phyloP scores from a whole-genome alignment of 2,797 vertebrate genomes.

The Pipistrellus pipistrellus region DNA sequence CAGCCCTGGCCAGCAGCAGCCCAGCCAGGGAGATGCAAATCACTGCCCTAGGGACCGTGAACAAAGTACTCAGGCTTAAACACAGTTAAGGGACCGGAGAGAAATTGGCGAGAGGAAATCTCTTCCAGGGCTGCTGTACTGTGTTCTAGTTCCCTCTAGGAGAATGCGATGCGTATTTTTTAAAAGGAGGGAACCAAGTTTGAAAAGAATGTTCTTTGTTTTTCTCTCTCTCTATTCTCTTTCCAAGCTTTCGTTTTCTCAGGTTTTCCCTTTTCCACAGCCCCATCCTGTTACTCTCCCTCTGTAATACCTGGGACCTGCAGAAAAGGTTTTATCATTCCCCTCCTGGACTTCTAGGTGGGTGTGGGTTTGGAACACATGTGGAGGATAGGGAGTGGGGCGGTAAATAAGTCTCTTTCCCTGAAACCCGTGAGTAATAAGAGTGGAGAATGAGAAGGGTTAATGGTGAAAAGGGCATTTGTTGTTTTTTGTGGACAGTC shows the following conservation, averaged over 20 bases:
- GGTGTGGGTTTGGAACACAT: neutral
- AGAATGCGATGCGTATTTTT: neutral
- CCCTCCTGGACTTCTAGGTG: neutral
- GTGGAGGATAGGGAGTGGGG: neutral
- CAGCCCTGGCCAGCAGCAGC: constrained; percentile 60
- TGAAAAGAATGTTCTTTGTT: constrained; percentile 39
- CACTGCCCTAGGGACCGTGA: constrained; percentile 85
- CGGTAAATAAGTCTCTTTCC: neutral
- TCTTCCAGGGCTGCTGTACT: constrained; percentile 9
- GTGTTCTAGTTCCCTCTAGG: neutral
- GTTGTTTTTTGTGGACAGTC: too few relatives aligned
- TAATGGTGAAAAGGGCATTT: neutral
- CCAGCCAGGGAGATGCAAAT: constrained; percentile 82
- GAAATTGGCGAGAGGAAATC: constrained; percentile 83
- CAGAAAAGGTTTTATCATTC: neutral
- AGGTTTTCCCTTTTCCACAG: neutral
- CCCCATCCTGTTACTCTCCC: neutral
- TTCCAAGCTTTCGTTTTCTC: constrained; percentile 48
- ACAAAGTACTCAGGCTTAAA: constrained; percentile 85
- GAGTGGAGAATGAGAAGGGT: neutral
- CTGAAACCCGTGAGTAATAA: neutral
- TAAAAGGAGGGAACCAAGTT: constrained; percentile 16
- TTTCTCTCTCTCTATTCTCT: neutral
- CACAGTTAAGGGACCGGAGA: constrained; percentile 86
- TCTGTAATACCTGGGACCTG: neutral